Base-by-base conservation (phyloP, 2,113 vertebrate genomes). In the Leptodactylus fuscus region DNA sequence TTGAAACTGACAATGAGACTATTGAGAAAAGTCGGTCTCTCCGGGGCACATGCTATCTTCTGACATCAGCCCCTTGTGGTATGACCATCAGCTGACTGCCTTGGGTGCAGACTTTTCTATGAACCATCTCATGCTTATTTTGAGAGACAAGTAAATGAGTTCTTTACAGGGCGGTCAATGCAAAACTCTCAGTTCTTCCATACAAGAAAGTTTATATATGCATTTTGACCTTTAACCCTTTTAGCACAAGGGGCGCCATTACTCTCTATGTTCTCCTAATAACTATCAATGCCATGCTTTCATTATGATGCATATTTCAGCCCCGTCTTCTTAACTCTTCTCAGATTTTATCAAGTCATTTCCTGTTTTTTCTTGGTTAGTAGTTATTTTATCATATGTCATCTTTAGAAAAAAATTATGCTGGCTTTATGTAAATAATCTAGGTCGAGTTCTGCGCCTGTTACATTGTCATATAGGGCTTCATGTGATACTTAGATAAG, bases 31-130 rank as follows among this genome's bases (percentile, higher is more conserved):
- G 36, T 38, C 6, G 48, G 15, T n/a, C 15, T 20, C 8, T 60
- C 48, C 10, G 22, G 36, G 70, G 34, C 38, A 75, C 34, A 75
- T 83, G 71, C 34, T 80, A 11, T 71, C 60, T 55, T 49, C 75
- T 80, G 75, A 79, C 29, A 58, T 85, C 75, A 80, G 20, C 74
- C 46, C 46, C 32, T 27, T 55, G 49, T 62, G 67, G 75, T 41
- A 80, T 85, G 83, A 85, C 62, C 34, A 80, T 85, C 83, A 85
- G 83, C 83, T 85, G 83, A 85, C 75, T 71, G 22, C 34, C 81
- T 32, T 69, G 22, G 6, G 36, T 0, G 32, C 24, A 82, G 62
- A 15, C n/a, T n/a, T 46, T 24, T 58, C 36, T 29, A 29, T 82
- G 32, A 81, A 81, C n/a, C 20, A 24, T 81, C 80, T 81, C 44